These are phyloP conservation scores for Octodon degus DNA, from an alignment of 2,113 vertebrate species.

Conservation along the genomic window DNA sequence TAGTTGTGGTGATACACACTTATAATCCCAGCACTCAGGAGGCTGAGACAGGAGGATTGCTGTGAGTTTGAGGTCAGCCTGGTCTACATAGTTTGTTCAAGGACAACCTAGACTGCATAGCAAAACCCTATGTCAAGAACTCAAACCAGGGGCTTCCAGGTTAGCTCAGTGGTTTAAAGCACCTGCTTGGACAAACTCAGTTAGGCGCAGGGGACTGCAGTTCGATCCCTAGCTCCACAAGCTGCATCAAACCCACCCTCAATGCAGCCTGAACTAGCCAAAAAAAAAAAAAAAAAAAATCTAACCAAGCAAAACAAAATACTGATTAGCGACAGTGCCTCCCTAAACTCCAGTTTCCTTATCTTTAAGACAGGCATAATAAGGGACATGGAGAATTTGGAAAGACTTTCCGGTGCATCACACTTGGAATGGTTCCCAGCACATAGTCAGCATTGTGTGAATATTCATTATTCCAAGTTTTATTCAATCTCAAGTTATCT, in stretches of 20 bases:
- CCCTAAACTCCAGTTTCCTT: no score
- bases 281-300: neutral
- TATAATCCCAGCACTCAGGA: no score
- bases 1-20: neutral
- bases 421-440: conserved; percentile 17
- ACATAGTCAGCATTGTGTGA: conserved; percentile 2
- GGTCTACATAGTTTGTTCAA: neutral
- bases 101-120: neutral
- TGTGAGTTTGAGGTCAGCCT: no score
- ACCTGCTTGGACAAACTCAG: no score
- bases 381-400: neutral
- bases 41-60: no score
- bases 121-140: neutral
- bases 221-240: no score
- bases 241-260: no score
- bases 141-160: no score
- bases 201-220: no score
- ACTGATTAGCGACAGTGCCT: neutral
- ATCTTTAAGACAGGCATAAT: no score
- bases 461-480: conserved; percentile 60
- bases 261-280: neutral
- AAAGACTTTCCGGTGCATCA: neutral
- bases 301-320: neutral
- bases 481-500: conserved; percentile 51
- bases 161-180: no score